Evolutionary conservation across 2,797 vertebrate genomes (phyloP), one percentile per base, ranked within the genome.

Genomic region (Zenarchopterus dispar): DNA sequence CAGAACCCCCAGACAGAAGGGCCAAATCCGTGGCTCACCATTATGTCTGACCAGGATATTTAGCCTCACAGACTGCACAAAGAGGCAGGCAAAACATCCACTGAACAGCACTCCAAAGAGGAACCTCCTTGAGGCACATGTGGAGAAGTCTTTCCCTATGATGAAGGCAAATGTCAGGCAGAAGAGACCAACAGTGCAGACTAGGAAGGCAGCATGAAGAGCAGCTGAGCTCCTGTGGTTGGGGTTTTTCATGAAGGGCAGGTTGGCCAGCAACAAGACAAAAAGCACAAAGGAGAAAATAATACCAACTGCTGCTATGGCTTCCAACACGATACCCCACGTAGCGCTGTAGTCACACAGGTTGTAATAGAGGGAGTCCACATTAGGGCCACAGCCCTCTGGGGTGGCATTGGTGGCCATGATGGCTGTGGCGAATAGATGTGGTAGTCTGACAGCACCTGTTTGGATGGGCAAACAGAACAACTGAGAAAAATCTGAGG

Each of bases 241-340:
- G 24, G 63, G 69, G 75, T 94, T 91, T 17, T 87, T 89, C 28
- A 92, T 44, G 1, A 99, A 99, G 1, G 97, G 97, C 16, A 96
- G 31, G 80, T 93, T 96, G 86, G 96, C 97, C 77, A 98, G 87
- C 0, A 98, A 85, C 2, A 96, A 82, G 21, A 98, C 87, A 46
- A 94, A 84, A 21, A 99, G 93, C 57, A 98, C 90, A 0, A 97
- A 87, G 16, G 89, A 88, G 56, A 91, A 87, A 58, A 96, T 81
- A 0, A 95, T 0, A 0, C 97, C 97, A 0, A 94, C 93, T 0
- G 92, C 90, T 0, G 96, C 95, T 4, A 96, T 80, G 0, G 96
- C 93, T 87, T 98, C 95, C 84, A 99, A 9, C n/a, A 95, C 91
- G 0, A 99, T 83, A 69, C 97, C 97, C 97, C 97, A 99, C 0